Conservation (phyloP, 2,888 invertebrate genomes). For the Aethes cnicana region DNA sequence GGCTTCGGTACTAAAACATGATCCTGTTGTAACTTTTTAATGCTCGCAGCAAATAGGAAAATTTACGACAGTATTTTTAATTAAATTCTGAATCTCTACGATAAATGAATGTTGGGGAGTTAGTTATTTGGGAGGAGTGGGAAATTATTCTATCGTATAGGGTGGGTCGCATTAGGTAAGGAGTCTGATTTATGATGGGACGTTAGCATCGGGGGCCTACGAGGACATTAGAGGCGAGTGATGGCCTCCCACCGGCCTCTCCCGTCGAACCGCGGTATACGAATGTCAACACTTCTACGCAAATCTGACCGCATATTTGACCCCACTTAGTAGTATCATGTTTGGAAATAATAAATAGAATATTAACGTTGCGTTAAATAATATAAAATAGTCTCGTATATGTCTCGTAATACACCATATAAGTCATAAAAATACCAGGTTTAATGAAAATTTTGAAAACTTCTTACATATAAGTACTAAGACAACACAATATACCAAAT, state of each 20-base stretch:
- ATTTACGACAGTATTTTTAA: slow-evolving; percentile 57
- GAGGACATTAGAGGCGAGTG: slow-evolving; percentile 51
- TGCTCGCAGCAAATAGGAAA: slow-evolving; percentile 42
- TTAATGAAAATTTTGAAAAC: too few relatives aligned
- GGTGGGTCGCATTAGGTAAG: slow-evolving; percentile 47
- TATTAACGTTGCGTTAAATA: too few relatives aligned
- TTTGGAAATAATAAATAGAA: too few relatives aligned
- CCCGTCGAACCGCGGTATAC: background rate
- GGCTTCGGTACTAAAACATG: slow-evolving; percentile 37
- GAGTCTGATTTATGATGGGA: slow-evolving; percentile 57
- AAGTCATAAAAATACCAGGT: too few relatives aligned
- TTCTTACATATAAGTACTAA: too few relatives aligned
- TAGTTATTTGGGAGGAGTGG: slow-evolving; percentile 46
- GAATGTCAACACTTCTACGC: background rate
- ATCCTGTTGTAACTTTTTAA: slow-evolving; percentile 53
- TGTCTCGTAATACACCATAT: too few relatives aligned
- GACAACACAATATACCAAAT: too few relatives aligned
- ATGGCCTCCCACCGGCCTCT: slow-evolving; percentile 31
- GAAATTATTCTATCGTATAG: slow-evolving; percentile 52
- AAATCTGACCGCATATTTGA: too few relatives aligned
- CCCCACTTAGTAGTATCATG: too few relatives aligned
- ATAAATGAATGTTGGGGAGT: slow-evolving; percentile 41
- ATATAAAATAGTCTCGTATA: too few relatives aligned
- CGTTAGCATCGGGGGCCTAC: slow-evolving; percentile 51
- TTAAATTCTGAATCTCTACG: slow-evolving; percentile 49